These are phyloP conservation scores for Protobothrops flavoviridis DNA, from an alignment of 2,113 vertebrate species.

Conservation along the genomic window DNA sequence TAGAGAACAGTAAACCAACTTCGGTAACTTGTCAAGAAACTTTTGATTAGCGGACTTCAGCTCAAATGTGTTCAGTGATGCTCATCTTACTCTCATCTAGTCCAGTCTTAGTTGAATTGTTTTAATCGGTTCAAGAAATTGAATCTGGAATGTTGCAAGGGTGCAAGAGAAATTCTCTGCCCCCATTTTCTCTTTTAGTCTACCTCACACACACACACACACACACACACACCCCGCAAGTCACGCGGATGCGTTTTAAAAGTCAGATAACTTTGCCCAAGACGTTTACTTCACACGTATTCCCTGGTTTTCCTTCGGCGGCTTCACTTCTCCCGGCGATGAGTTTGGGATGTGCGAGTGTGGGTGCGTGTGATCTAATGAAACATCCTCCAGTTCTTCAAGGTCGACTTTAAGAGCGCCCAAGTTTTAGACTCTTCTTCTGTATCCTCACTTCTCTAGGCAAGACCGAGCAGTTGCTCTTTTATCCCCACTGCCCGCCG, in stretches of 20 bases:
- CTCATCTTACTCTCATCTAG: background rate
- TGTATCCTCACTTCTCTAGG: background rate
- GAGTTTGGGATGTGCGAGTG: background rate
- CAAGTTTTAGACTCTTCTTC: background rate
- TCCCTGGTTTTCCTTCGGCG: too few species aligned
- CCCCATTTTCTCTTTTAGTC: background rate
- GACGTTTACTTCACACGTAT: background rate
- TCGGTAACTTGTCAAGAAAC: background rate
- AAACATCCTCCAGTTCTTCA: too few species aligned
- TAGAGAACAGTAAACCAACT: background rate
- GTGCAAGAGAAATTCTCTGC: background rate
- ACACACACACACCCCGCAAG: background rate
- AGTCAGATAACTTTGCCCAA: background rate
- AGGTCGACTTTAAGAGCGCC: background rate
- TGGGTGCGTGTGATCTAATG: too few species aligned
- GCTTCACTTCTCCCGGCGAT: background rate
- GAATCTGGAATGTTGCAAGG: background rate
- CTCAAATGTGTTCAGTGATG: background rate
- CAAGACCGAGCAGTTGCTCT: background rate
- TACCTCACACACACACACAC: background rate
- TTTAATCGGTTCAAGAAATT: background rate
- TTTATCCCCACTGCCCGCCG: background rate
- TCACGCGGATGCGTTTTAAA: background rate
- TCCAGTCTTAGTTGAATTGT: background rate
- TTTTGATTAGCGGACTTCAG: background rate